Percentiles rank a stretch among this genome's conserved stretches.
These are phyloP conservation scores for Salvelinus namaycush DNA, from an alignment of 2,113 vertebrate species.

Conservation along the genomic window DNA sequence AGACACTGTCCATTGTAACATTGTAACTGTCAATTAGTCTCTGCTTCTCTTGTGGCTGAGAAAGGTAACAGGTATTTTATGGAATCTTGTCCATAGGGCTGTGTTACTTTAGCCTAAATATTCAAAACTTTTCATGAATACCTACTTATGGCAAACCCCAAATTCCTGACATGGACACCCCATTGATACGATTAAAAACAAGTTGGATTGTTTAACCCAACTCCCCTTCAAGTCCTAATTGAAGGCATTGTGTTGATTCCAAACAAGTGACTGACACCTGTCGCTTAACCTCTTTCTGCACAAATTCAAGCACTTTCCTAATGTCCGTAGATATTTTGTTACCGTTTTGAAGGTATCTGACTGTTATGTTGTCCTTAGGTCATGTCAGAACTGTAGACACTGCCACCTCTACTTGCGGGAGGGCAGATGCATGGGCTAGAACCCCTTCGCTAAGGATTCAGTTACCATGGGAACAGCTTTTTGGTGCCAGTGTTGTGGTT, in stretches of 20 bases:
- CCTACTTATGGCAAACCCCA: not conserved
- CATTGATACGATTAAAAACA: not conserved
- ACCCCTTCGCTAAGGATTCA: constrained; percentile 19
- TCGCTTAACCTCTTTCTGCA: constrained; percentile 61
- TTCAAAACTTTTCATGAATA: too few relatives aligned
- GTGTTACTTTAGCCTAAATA: not conserved
- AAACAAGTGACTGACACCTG: constrained; percentile 26
- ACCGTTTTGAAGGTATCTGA: constrained; percentile 40
- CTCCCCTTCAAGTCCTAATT: constrained; percentile 24
- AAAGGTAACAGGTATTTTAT: not conserved
- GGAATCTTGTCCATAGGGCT: not conserved
- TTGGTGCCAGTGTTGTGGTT: constrained; percentile 32
- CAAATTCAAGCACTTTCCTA: constrained; percentile 76
- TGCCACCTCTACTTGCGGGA: constrained; percentile 41
- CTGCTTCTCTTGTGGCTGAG: not conserved
- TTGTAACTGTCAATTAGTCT: not conserved
- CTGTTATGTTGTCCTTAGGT: constrained; percentile 42
- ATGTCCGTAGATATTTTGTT: constrained; percentile 42
- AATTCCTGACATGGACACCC: not conserved
- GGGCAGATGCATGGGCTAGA: constrained; percentile 3
- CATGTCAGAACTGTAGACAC: constrained; percentile 42
- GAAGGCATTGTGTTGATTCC: constrained; percentile 8
- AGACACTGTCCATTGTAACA: not conserved
- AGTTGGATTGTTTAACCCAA: not conserved
- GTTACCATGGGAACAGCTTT: constrained; percentile 26